Conservation (phyloP, 2,888 invertebrate species). For the Pocota personata region DNA sequence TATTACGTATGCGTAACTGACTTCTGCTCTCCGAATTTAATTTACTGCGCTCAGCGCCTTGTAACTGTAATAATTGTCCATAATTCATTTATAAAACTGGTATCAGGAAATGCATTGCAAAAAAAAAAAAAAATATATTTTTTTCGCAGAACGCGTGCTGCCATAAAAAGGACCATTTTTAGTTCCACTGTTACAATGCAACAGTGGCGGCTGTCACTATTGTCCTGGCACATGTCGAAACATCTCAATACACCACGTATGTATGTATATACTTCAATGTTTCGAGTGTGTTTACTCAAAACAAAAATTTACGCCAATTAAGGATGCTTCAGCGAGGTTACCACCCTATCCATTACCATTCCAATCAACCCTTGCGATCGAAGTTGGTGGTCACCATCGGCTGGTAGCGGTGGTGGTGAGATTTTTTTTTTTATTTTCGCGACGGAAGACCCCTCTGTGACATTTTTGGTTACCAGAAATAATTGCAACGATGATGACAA, state of each 20-base stretch:
- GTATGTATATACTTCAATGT: conserved; percentile 75
- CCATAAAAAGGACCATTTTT: conserved; percentile 47
- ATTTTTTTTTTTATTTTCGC: conserved; percentile 3
- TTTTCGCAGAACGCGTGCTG: conserved; percentile 49
- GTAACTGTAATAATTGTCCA: conserved; percentile 63
- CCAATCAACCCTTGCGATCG: conserved; percentile 65
- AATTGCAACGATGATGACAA: conserved; percentile 67
- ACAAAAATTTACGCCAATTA: conserved; percentile 83
- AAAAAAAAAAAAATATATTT: conserved; percentile 16
- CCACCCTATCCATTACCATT: conserved; percentile 80
- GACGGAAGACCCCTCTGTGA: conserved; percentile 18
- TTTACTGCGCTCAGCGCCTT: conserved; percentile 31
- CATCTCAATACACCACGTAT: conserved; percentile 60
- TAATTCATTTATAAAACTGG: conserved; percentile 56
- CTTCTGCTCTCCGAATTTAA: conserved; percentile 58
- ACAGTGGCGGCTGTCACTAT: conserved; percentile 65
- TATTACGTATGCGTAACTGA: conserved; percentile 67
- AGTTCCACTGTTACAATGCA: conserved; percentile 26
- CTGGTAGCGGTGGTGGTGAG: conserved; percentile 40
- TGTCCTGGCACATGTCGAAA: conserved; percentile 70
- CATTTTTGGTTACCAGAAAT: conserved; percentile 65
- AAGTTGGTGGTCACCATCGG: conserved; percentile 35
- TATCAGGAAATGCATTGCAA: conserved; percentile 66
- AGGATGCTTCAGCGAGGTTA: conserved; percentile 77
- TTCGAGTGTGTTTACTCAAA: conserved; percentile 80